Base-by-base conservation (phyloP, 2,113 vertebrate genomes). In the Callaeas wilsoni region DNA sequence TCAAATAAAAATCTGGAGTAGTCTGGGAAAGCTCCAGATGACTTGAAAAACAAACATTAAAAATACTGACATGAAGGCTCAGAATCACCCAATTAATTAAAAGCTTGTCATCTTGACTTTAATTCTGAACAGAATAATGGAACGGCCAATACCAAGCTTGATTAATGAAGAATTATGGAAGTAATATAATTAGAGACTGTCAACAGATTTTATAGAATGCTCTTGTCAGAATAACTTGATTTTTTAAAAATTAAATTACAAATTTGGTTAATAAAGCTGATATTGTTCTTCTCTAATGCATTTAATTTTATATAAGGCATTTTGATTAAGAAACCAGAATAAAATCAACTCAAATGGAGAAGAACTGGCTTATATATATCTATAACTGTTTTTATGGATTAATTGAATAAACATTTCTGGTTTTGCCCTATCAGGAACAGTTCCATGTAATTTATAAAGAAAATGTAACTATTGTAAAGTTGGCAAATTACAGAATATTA, bases 161-260 rank as follows among this genome's bases (percentile, higher is more conserved):
- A 93, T 96, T 92, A 94, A 94, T 86, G 64, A 92, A 75, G 60
- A 92, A 90, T 91, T 92, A 96, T 93, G 68, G 29, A 90, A 88
- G 47, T 86, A 90, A 96, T 81, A 56, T n/a, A 81, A 90, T 95
- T 93, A 93, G 94, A 84, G 83, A 77, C 42, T 95, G 50, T 78
- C 85, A 94, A 88, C 82, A 86, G 71, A 55, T 96, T n/a, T 95
- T 88, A 90, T 94, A 68, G 79, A 94, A 88, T 93, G 69, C 83
- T 77, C 76, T 88, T 96, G 87, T 95, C 90, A 89, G 52, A 94
- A 80, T 95, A 97, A 96, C 90, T 94, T 88, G 59, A 92, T 95
- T 93, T 93, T 88, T 68, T 9, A 5, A 5, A 76, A 96, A 96
- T 94, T 76, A 78, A 68, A 92, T 96, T 96, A 92, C n/a, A 52